Conservation (phyloP, 2,797 vertebrate species). For the Delichon dasypus region DNA sequence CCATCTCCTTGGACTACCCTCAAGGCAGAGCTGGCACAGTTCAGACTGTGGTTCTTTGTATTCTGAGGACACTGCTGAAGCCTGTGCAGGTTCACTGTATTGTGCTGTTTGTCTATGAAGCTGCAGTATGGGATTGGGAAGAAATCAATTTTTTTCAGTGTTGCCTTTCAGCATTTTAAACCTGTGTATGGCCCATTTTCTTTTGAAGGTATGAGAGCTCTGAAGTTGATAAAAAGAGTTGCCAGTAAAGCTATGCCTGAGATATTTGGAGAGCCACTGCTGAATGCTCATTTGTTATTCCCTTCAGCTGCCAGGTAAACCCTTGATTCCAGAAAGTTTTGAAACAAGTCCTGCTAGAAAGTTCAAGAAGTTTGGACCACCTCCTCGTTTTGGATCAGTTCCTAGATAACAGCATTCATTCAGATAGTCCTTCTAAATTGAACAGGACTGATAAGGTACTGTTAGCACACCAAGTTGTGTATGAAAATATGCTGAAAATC, state of each 20-base stretch:
- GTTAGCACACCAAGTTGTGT: neutral
- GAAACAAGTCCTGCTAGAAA: neutral
- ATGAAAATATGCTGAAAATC: neutral
- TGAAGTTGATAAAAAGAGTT: neutral
- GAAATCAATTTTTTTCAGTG: neutral
- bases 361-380: neutral
- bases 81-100: neutral
- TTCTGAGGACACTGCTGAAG: neutral
- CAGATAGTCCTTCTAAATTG: neutral
- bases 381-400: neutral
- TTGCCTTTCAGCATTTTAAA: neutral
- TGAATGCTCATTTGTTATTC: neutral
- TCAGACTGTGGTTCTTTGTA: neutral
- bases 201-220: neutral
- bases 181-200: neutral
- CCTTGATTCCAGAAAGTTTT: neutral
- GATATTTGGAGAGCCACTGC: neutral
- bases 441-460: neutral
- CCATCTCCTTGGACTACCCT: neutral
- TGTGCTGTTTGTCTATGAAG: neutral
- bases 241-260: neutral
- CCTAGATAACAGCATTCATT: neutral
- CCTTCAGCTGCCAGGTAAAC: neutral
- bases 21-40: neutral
- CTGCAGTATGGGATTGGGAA: neutral